Evolutionary conservation across 2,888 invertebrate genomes (phyloP), one percentile per base, ranked within the genome.

Genomic region (Cosmia trapezina): DNA sequence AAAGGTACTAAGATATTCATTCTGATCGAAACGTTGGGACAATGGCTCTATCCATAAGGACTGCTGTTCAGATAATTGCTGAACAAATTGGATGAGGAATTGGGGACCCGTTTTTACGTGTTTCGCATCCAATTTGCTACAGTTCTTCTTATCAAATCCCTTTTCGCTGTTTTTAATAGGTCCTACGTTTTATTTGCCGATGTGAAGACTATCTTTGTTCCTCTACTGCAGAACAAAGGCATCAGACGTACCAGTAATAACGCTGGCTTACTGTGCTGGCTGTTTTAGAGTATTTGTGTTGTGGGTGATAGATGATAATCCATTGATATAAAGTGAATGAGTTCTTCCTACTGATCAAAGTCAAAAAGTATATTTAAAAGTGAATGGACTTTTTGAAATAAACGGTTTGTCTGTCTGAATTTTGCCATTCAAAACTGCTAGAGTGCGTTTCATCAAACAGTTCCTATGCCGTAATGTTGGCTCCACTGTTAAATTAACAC

Each of bases 61-160:
- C 3, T 11, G 19, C 67, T 67, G 45, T 47, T 41, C 47, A 76
- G 9, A 49, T 69, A 56, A 76, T 68, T 69, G 61, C 49, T 76
- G 9, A 14, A 69, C 28, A n/a, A 61, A 76, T 76, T 69, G 68
- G 69, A 76, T 49, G 43, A 68, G 43, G 49, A 17, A 68, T 56
- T 51, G 28, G 43, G n/a, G 43, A 37, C 53, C 17, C 5, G 43
- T 37, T 37, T n/a, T n/a, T 47, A 19, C 1, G 14, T 43, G 41
- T 63, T 61, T 54, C 28, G 22, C 4, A 22, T 28, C 17, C 28
- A 45, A 59, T 41, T 57, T 51, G 12, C 9, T 45, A 49, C 14
- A 73, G 47, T n/a, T 51, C 37, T 59, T 41, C 41, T 49, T 56
- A 4, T 14, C 19, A 19, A 73, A 43, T 14, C 19, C 14, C 14